A percentile compares a stretch with the other conserved stretches of the same genome.
These are phyloP conservation scores for Crenichthys baileyi DNA, from an alignment of 2,797 vertebrate genomes.

Conservation along the genomic window DNA sequence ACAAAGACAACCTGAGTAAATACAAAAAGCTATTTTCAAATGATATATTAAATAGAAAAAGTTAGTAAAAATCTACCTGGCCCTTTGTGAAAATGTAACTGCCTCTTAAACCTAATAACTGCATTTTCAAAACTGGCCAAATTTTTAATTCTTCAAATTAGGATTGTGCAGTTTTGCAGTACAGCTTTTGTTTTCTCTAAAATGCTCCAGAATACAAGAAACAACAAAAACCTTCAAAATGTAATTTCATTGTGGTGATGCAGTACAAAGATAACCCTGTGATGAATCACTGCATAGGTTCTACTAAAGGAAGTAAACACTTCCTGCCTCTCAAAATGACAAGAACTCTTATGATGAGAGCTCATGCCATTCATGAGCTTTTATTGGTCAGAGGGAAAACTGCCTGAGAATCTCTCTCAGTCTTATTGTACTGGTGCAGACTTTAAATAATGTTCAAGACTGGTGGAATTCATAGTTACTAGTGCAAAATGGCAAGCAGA, in stretches of 20 bases:
- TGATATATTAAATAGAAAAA: no score
- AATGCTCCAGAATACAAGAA: background rate
- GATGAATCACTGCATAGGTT: background rate
- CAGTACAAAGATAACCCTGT: background rate
- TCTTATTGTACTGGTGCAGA: background rate
- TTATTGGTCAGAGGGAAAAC: background rate
- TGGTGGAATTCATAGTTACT: background rate
- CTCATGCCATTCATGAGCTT: slow-evolving; percentile 25
- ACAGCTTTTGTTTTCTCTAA: background rate
- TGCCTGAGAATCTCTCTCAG: background rate
- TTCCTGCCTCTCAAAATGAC: slow-evolving; percentile 53
- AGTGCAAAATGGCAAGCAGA: background rate
- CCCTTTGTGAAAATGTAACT: background rate
- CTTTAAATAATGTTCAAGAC: background rate
- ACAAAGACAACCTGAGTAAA: background rate
- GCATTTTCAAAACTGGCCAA: background rate
- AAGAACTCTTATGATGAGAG: slow-evolving; percentile 66
- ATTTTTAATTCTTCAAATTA: background rate
- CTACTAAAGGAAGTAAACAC: background rate
- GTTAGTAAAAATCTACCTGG: background rate
- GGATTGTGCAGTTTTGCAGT: background rate
- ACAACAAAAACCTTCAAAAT: background rate
- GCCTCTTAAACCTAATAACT: background rate
- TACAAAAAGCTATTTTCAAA: background rate
- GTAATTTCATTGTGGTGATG: background rate